A percentile compares a stretch with the other conserved stretches of the same genome.
Evolutionary conservation across 2,888 invertebrate genomes (phyloP).

Genomic region (Entomobrya proxima): DNA sequence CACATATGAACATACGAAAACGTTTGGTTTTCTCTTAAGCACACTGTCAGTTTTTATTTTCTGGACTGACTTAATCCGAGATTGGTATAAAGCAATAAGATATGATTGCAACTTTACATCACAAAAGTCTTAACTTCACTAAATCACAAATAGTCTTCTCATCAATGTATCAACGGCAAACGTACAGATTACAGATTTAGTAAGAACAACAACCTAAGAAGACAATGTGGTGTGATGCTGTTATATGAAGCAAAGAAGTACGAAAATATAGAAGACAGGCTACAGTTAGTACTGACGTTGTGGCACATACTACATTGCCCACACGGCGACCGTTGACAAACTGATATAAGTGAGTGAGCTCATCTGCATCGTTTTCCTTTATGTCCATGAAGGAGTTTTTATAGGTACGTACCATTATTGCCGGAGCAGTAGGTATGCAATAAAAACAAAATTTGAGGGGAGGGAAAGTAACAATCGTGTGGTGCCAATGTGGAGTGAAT

Average conservation of each 20-base stretch:
- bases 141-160: no score
- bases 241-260: background rate
- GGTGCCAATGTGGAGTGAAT: constrained; percentile 9
- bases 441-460: constrained; percentile 35
- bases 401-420: constrained; percentile 62
- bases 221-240: no score
- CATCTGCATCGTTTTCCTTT: constrained; percentile 55
- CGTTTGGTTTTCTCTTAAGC: no score
- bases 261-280: background rate
- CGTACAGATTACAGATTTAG: no score
- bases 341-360: constrained; percentile 59
- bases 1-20: no score
- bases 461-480: constrained; percentile 62
- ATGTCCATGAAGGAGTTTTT: constrained; percentile 47
- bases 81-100: no score
- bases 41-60: no score
- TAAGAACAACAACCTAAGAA: no score
- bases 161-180: no score
- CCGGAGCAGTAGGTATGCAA: constrained; percentile 25
- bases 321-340: constrained; percentile 64
- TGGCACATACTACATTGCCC: background rate
- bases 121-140: no score
- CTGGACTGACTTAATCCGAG: no score
- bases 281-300: background rate
- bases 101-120: no score